Base-by-base conservation (phyloP, 1,140 invertebrate genomes). In the Mactra quadrangularis region DNA sequence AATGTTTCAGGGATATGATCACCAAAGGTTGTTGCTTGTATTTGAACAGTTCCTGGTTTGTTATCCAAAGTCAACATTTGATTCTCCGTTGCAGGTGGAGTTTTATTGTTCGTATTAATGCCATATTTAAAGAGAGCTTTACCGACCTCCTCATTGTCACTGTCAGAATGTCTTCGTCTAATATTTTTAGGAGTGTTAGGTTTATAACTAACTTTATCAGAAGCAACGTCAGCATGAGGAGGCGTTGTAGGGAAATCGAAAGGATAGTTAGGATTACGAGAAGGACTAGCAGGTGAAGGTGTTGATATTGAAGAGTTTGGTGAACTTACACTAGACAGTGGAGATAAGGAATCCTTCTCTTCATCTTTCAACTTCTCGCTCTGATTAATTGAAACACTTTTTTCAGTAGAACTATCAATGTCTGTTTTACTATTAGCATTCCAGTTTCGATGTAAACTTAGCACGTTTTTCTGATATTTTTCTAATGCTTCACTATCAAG, bases 141-240 rank as follows among this genome's bases (percentile, higher is more conserved):
- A 25, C 86, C 83, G 27, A 89, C 74, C 22, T 92, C 90, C 70
- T 92, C 90, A 66, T 89, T 89, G 35, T 92, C 91, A 72, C 89
- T 89, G 59, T 90, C 90, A 13, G 91, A 92, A 86, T 91, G 92
- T 66, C 88, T 82, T 53, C 88, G 78, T 68, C 88, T 82, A 75
- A 91, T 83, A 50, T 88, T 87, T 74, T 90, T 92, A 59, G 87
- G 91, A 13, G 89, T 89, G 81, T 89, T 89, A n/a, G 85, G 71
- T 70, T 90, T 92, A 50, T 68, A 81, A 83, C 90, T 90, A 19
- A 88, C 86, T 86, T 89, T 90, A 70, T 94, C 94, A 31, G 92
- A 90, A 15, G 90, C 87, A 64, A 90, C 87, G 57, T 90, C 88
- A 29, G 89, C 86, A 72, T 91, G 87, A 15, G 87, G 87, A 29